These are phyloP conservation scores for Amiota communis DNA, from an alignment of 2,888 invertebrate species.

Conservation along the genomic window DNA sequence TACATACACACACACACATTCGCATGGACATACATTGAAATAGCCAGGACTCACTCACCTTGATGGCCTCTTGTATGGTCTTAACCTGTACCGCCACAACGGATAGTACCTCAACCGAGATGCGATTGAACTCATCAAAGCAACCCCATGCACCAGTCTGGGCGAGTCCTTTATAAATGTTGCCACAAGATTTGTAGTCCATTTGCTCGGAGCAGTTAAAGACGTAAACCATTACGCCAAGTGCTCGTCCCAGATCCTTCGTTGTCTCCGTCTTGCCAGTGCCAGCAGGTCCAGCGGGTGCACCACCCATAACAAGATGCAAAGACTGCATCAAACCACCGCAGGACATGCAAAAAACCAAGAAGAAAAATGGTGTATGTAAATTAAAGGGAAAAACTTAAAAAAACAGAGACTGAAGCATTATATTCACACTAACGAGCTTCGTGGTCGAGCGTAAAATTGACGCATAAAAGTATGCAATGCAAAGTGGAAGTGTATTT, in stretches of 20 bases:
- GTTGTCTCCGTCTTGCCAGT: slow-evolving; percentile 98
- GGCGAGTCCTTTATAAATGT: slow-evolving; percentile 94
- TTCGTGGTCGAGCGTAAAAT: slow-evolving; percentile 2
- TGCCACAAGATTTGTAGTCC: slow-evolving; percentile 97
- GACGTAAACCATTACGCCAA: slow-evolving; percentile 97
- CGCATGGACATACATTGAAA: neutral
- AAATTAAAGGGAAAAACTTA: slow-evolving; percentile 51
- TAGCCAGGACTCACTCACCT: slow-evolving; percentile 72
- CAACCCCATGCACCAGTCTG: slow-evolving; percentile 98
- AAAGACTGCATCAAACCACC: slow-evolving; percentile 76
- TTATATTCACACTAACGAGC: slow-evolving; percentile 23
- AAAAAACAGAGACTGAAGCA: neutral
- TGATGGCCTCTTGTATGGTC: slow-evolving; percentile 89
- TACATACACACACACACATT: slow-evolving; percentile 33
- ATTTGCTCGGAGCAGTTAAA: slow-evolving; percentile 98
- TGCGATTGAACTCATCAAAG: slow-evolving; percentile 98
- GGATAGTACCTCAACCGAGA: slow-evolving; percentile 96
- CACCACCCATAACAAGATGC: slow-evolving; percentile 95
- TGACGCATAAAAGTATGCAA: slow-evolving; percentile 19
- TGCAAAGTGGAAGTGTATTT: neutral
- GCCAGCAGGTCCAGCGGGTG: slow-evolving; percentile 95
- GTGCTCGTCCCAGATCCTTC: slow-evolving; percentile 95
- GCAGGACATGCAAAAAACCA: neutral
- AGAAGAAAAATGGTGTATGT: slow-evolving; percentile 46
- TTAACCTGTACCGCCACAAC: slow-evolving; percentile 97